Percentiles rank a stretch among this genome's conserved stretches.
Evolutionary conservation across 1,140 invertebrate genomes (phyloP).

Genomic region (Telenomus remus): DNA sequence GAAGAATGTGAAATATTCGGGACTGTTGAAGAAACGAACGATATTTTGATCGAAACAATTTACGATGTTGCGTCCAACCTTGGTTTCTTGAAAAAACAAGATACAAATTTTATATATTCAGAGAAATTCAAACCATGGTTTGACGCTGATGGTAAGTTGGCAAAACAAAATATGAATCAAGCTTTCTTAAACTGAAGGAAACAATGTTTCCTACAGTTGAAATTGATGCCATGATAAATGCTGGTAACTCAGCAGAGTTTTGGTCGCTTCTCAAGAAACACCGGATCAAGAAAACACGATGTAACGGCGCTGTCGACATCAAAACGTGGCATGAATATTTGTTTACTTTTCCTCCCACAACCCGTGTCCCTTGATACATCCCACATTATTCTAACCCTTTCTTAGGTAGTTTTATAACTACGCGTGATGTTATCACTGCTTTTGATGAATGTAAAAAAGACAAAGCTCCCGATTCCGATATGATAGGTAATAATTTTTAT

Average conservation of each 20-base stretch:
- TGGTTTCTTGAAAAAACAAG: background rate
- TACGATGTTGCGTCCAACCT: background rate
- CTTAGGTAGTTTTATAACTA: conserved; percentile 4
- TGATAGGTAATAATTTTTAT: conserved; percentile 1
- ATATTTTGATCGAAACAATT: too few relatives aligned
- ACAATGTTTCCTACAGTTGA: background rate
- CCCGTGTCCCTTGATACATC: background rate
- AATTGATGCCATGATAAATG: too few relatives aligned
- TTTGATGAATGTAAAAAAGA: conserved; percentile 19
- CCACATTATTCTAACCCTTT: background rate
- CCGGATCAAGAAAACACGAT: background rate
- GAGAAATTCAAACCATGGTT: background rate
- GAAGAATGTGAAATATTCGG: background rate
- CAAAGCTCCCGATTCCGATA: conserved; percentile 25
- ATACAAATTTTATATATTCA: background rate
- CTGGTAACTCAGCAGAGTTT: too few relatives aligned
- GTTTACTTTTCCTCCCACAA: background rate
- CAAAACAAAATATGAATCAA: background rate
- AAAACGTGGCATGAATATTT: background rate
- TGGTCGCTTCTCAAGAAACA: background rate
- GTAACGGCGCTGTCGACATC: background rate
- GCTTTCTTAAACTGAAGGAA: background rate
- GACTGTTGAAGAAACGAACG: background rate
- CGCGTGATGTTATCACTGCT: conserved; percentile 3
- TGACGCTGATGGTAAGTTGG: background rate